phyloP scores from a whole-genome alignment of 23 tunicate species.

The Halocynthia aurantium region DNA sequence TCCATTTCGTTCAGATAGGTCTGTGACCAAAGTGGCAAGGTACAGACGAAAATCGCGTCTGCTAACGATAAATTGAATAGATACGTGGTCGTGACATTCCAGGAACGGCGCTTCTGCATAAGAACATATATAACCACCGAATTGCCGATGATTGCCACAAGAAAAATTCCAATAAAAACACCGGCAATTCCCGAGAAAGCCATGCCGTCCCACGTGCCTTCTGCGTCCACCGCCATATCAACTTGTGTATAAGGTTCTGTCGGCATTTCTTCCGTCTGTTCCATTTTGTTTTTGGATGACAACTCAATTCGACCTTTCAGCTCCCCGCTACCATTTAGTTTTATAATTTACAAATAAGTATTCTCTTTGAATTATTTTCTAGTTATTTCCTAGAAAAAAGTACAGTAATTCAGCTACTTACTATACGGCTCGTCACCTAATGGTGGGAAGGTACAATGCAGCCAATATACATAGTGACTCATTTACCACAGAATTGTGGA shows the following conservation, averaged over 20 bases:
- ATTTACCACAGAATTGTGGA: too few relatives aligned
- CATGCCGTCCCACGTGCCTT: slow-evolving; percentile 1
- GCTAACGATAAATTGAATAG: slow-evolving; percentile 74
- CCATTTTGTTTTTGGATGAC: too few relatives aligned
- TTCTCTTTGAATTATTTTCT: too few relatives aligned
- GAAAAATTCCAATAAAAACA: slow-evolving; percentile 31
- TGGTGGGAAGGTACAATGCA: too few relatives aligned
- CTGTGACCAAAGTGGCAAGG: slow-evolving; percentile 74
- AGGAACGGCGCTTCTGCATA: slow-evolving; percentile 36
- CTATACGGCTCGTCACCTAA: too few relatives aligned
- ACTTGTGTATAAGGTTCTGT: neutral
- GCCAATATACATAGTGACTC: too few relatives aligned
- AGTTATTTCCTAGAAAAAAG: too few relatives aligned
- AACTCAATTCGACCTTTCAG: too few relatives aligned
- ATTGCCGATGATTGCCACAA: slow-evolving; percentile 66
- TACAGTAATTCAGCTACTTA: too few relatives aligned
- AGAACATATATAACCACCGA: slow-evolving; percentile 47
- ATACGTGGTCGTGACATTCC: slow-evolving; percentile 68
- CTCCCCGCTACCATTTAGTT: too few relatives aligned
- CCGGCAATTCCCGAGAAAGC: slow-evolving; percentile 31
- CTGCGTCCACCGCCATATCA: neutral
- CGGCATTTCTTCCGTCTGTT: too few relatives aligned
- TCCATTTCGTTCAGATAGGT: slow-evolving; percentile 36
- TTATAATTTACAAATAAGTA: too few relatives aligned
- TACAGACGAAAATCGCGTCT: slow-evolving; percentile 46